These are phyloP conservation scores for Chymomyza fuscimana DNA, from an alignment of 2,888 invertebrate genomes.

Conservation along the genomic window DNA sequence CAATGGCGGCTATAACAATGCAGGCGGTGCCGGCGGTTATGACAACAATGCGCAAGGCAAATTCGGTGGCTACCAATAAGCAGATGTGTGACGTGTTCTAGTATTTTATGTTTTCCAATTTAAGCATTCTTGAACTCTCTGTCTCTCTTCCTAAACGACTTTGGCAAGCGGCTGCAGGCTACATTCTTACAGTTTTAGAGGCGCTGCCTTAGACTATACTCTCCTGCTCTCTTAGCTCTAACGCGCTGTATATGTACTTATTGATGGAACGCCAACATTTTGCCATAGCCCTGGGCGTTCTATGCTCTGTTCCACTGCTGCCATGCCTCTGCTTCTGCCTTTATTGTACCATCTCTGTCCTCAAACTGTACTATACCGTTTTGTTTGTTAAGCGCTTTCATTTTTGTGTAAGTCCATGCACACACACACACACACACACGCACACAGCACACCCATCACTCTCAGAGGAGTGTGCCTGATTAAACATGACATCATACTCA, in stretches of 20 bases:
- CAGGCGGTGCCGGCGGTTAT: constrained; percentile 65
- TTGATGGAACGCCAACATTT: constrained; percentile 54
- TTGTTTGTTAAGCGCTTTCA: constrained; percentile 75
- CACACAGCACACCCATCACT: constrained; percentile 36
- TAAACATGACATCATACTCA: constrained; percentile 39
- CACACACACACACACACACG: constrained; percentile 50
- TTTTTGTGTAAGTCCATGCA: constrained; percentile 74
- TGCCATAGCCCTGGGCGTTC: constrained; percentile 70
- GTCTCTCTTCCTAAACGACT: constrained; percentile 48
- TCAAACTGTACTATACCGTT: constrained; percentile 48
- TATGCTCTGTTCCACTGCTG: constrained; percentile 18
- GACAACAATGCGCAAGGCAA: constrained; percentile 74
- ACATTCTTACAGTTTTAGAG: constrained; percentile 22
- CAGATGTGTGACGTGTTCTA: constrained; percentile 30
- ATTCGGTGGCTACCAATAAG: constrained; percentile 75
- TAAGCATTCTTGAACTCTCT: constrained; percentile 59
- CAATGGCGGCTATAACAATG: constrained; percentile 46
- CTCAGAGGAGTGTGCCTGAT: constrained; percentile 31
- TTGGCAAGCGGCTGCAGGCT: constrained; percentile 36
- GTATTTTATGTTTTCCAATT: constrained; percentile 37
- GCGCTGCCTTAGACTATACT: neutral
- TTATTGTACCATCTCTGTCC: neutral
- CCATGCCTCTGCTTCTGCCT: constrained; percentile 3
- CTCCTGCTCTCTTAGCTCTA: neutral
- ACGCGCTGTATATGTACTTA: neutral